These are phyloP conservation scores for Lanius collurio DNA, from an alignment of 2,113 vertebrate genomes.

Conservation along the genomic window DNA sequence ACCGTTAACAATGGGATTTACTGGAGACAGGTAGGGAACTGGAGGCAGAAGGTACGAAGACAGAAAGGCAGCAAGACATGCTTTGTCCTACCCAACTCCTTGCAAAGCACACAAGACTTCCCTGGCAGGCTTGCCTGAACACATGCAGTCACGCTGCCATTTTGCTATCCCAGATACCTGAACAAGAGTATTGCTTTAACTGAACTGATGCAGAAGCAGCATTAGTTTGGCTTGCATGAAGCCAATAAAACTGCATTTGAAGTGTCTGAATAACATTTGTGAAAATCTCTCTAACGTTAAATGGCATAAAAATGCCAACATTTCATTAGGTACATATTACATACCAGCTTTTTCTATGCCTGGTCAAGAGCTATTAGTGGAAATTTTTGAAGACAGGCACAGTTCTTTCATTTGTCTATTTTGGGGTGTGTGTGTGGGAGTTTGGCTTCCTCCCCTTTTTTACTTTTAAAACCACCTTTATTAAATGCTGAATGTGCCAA, in stretches of 20 bases:
- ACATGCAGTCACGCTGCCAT: fast-evolving
- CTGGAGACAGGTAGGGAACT: background rate
- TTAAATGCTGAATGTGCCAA: background rate
- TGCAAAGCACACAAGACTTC: background rate
- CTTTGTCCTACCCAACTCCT: background rate
- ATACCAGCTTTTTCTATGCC: background rate
- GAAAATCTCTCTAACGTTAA: background rate
- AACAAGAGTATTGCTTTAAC: background rate
- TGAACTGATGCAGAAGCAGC: background rate
- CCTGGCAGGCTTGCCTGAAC: background rate
- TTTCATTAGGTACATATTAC: background rate
- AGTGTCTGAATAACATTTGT: background rate
- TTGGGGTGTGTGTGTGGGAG: no score
- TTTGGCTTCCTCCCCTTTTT: background rate
- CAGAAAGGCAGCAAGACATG: background rate
- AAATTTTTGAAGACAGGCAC: background rate
- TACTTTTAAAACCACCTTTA: background rate
- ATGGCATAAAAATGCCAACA: background rate
- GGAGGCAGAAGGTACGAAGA: background rate
- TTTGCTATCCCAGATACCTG: background rate
- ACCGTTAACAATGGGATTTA: background rate
- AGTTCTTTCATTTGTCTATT: background rate
- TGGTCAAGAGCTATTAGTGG: background rate
- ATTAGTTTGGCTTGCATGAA: background rate
- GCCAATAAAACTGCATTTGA: background rate